These are phyloP conservation scores for Tinamus major DNA, from an alignment of 2,797 vertebrate species.

Conservation along the genomic window DNA sequence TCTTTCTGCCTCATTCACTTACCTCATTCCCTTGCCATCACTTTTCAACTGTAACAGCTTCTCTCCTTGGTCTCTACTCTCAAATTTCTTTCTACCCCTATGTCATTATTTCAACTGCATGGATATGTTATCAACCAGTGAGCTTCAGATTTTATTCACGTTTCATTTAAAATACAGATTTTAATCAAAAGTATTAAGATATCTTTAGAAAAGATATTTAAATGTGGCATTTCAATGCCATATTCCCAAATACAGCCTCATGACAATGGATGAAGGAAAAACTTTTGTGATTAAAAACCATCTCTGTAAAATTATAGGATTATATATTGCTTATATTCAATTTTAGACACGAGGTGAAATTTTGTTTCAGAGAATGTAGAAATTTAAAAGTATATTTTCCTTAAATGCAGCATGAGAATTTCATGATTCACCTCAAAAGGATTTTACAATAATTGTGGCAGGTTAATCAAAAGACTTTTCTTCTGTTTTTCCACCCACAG, in stretches of 20 bases:
- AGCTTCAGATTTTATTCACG: constrained; percentile 19
- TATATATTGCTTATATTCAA: background rate
- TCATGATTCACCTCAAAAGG: background rate
- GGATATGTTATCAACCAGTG: background rate
- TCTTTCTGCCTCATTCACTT: constrained; percentile 28
- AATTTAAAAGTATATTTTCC: background rate
- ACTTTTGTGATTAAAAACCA: background rate
- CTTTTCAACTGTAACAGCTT: constrained; percentile 8
- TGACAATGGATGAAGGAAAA: background rate
- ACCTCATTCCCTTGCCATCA: constrained; percentile 43
- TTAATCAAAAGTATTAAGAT: background rate
- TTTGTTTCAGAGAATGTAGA: background rate
- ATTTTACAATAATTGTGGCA: background rate
- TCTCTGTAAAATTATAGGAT: background rate
- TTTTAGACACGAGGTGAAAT: background rate
- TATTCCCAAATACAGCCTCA: background rate
- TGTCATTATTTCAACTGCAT: constrained; percentile 20
- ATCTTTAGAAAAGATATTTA: background rate
- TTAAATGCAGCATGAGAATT: background rate
- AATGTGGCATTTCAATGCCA: background rate
- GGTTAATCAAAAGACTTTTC: background rate
- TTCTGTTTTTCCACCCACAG: background rate
- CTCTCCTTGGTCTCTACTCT: constrained; percentile 22
- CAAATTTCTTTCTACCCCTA: constrained; percentile 20
- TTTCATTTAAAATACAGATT: background rate